Evolutionary conservation across 1,140 invertebrate species (phyloP).

Genomic region (Anastrepha obliqua): DNA sequence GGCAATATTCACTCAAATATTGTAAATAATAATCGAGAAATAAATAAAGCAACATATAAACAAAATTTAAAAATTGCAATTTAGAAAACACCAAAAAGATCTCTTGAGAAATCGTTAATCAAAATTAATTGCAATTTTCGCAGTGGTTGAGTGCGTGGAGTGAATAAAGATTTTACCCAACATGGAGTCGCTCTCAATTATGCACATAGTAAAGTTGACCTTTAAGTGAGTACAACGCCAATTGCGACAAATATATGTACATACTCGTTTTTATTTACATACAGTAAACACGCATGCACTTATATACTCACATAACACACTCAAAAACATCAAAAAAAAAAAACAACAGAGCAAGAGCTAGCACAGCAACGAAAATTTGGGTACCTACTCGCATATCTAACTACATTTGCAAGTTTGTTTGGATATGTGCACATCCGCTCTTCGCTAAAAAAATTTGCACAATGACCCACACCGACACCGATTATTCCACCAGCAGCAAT

Average conservation of each 20-base stretch:
- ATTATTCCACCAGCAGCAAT: no score
- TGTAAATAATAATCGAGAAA: no score
- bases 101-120: no score
- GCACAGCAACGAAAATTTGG: no score
- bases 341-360: background rate
- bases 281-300: background rate
- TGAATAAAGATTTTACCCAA: background rate
- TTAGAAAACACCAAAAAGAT: no score
- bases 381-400: no score
- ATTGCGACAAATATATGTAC: background rate
- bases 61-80: no score
- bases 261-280: background rate
- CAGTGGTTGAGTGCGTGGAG: no score
- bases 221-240: background rate
- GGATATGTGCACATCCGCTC: background rate
- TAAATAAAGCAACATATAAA: no score
- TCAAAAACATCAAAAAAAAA: background rate
- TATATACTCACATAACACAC: background rate
- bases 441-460: background rate
- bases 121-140: no score
- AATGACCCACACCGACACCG: background rate
- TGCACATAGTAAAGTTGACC: constrained; percentile 41
- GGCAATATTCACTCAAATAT: no score
- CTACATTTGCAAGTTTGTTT: no score
- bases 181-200: constrained; percentile 22